Conservation (phyloP, 2,797 vertebrate species). For the Spheniscus humboldti region DNA sequence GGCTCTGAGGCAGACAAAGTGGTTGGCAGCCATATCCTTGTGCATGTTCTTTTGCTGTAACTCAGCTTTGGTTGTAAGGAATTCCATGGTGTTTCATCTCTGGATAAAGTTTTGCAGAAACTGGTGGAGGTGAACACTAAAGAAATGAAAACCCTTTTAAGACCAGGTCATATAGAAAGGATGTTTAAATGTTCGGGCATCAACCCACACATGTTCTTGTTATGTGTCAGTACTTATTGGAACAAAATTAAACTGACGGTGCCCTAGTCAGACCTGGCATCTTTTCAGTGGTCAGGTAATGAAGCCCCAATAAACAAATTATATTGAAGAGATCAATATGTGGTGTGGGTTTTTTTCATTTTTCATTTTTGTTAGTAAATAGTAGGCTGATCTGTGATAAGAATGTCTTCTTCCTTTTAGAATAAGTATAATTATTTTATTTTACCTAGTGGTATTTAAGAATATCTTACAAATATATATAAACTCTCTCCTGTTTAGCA, state of each 20-base stretch:
- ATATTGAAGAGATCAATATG: background rate
- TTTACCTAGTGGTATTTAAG: background rate
- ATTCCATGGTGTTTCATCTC: constrained; percentile 49
- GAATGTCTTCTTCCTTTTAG: background rate
- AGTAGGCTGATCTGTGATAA: background rate
- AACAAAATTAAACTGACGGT: background rate
- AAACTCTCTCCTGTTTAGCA: background rate
- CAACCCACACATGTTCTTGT: background rate
- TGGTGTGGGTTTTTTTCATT: background rate
- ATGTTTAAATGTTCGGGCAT: background rate
- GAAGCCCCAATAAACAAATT: background rate
- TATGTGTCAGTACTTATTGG: constrained; percentile 25
- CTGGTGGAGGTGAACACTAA: constrained; percentile 19
- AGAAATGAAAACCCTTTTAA: background rate
- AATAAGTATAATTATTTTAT: background rate
- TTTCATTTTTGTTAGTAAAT: background rate
- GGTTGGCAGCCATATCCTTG: constrained; percentile 3
- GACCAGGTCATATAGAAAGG: background rate
- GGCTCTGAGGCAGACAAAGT: background rate
- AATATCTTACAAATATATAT: background rate
- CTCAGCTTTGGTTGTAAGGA: constrained; percentile 57
- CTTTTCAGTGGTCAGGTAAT: background rate
- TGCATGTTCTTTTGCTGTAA: constrained; percentile 62
- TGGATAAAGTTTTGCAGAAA: constrained; percentile 26
- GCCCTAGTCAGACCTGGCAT: constrained; percentile 10